Evolutionary conservation across 1,140 invertebrate species (phyloP).

Genomic region (Sinonovacula constricta): DNA sequence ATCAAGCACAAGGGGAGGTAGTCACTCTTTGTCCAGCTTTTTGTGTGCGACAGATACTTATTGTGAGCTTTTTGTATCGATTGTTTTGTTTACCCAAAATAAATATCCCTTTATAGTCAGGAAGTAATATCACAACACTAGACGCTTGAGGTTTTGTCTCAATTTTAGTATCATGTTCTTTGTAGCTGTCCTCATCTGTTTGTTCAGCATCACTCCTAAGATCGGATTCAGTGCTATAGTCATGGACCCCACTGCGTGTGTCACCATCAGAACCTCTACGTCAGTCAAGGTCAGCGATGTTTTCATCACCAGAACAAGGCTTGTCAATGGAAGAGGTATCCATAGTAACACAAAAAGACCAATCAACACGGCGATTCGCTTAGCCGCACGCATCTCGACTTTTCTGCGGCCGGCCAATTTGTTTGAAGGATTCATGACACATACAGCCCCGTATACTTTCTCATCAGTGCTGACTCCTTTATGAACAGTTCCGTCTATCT

Average conservation of each 20-base stretch:
- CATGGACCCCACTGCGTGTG: constrained; percentile 13
- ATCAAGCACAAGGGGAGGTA: too few species aligned
- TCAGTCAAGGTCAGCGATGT: constrained; percentile 5
- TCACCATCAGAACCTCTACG: constrained; percentile 13
- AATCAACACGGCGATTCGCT: constrained; percentile 55
- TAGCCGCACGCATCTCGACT: constrained; percentile 58
- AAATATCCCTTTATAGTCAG: too few species aligned
- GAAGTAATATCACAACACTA: too few species aligned
- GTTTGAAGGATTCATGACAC: constrained; percentile 59
- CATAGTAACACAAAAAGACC: constrained; percentile 54
- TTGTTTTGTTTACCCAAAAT: too few species aligned
- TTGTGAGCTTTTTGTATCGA: too few species aligned
- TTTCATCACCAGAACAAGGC: constrained; percentile 16
- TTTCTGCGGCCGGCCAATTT: constrained; percentile 51
- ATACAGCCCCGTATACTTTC: constrained; percentile 52
- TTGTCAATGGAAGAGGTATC: constrained; percentile 56
- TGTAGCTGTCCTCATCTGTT: constrained; percentile 37
- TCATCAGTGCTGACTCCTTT: constrained; percentile 27
- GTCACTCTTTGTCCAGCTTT: too few species aligned
- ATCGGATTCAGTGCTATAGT: constrained; percentile 36
- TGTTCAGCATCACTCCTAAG: constrained; percentile 39
- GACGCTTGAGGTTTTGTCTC: too few species aligned
- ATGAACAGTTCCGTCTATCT: constrained; percentile 58
- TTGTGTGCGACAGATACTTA: too few species aligned
- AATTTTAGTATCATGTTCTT: too few species aligned